Base-by-base conservation (phyloP, 2,888 invertebrate species). In the Agrilus mali region DNA sequence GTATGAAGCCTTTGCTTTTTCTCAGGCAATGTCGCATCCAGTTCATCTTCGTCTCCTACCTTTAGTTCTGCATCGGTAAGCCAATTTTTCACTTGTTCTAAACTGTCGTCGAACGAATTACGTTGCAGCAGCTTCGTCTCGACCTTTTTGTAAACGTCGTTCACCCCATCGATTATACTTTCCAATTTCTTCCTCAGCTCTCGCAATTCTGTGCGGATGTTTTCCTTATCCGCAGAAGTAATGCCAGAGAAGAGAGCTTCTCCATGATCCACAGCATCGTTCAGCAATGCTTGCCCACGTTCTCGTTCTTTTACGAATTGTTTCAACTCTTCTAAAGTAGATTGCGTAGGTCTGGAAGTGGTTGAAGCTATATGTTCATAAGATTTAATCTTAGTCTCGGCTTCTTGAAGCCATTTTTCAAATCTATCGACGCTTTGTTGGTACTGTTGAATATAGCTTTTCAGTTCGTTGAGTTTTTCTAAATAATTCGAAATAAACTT, bases 61-160 rank as follows among this genome's bases (percentile, higher is more conserved):
- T 84, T 84, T 39, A 76, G 74, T 60, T 86, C 83, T 1, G 80
- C 78, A 53, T 90, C 90, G 43, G 75, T 74, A 22, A 95, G 75
- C 87, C 94, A 95, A 59, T 82, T 79, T 52, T 83, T 81, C 7
- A 93, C 81, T 73, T 92, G 90, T 38, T 82, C 81, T 53, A 87
- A 85, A 49, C 88, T 90, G 55, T 94, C 93, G 61, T 94, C 93
- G 62, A 95, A 90, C 1, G 92, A 90, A 4, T 89, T 87, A 64
- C 93, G 78, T 55, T 93, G 89, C 61, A 92, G 84, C 48, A 94
- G 76, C 33, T 86, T 83, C 1, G 83, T 85, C 70, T 95, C 94
- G 14, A 92, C 82, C 55, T 84, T 82, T 63, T 92, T 90, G 51
- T 89, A 80, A 2, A 89, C 78, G 13, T 80, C 79, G 60, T 87